These are phyloP conservation scores for Apogon talboti DNA, from an alignment of 2,797 vertebrate genomes.

Conservation along the genomic window DNA sequence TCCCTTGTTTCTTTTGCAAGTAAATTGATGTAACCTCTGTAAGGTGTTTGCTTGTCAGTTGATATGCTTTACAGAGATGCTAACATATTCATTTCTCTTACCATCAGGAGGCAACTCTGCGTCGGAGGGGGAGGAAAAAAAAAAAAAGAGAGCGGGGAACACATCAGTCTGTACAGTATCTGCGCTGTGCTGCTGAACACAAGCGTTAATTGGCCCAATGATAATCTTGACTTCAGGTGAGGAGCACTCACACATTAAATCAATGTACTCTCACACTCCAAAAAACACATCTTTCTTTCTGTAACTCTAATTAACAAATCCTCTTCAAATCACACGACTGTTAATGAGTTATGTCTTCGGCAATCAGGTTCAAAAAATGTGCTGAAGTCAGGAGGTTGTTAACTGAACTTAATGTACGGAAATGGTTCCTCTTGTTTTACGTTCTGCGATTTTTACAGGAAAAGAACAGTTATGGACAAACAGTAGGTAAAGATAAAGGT, in stretches of 20 bases:
- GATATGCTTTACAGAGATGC: slow-evolving; percentile 63
- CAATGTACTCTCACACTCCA: slow-evolving; percentile 50
- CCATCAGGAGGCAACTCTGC: slow-evolving; percentile 84
- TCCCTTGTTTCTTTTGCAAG: slow-evolving; percentile 46
- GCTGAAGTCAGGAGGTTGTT: slow-evolving; percentile 20
- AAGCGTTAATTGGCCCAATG: slow-evolving; percentile 59
- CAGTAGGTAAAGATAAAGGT: slow-evolving; percentile 37
- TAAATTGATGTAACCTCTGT: slow-evolving; percentile 59
- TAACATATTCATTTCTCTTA: slow-evolving; percentile 76
- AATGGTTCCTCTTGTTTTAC: slow-evolving; percentile 13
- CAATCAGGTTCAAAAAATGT: slow-evolving; percentile 20
- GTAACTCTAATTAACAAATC: slow-evolving; percentile 37
- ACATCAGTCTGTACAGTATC: slow-evolving; percentile 63
- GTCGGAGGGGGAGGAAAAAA: slow-evolving; percentile 25
- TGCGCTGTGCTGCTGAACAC: slow-evolving; percentile 52
- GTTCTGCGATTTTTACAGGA: slow-evolving; percentile 16
- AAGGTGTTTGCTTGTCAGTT: slow-evolving; percentile 76
- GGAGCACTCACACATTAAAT: slow-evolving; percentile 53
- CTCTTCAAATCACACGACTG: slow-evolving; percentile 11
- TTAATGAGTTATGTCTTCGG: slow-evolving; percentile 53
- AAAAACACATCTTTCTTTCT: slow-evolving; percentile 36
- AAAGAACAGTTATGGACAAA: slow-evolving; percentile 38
- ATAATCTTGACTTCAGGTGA: slow-evolving; percentile 58
- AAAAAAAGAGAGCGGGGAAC: slow-evolving; percentile 46
- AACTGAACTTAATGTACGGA: slow-evolving; percentile 24